Evolutionary conservation across 1,140 invertebrate species (phyloP), one percentile per base, ranked within the genome.

Genomic region (Drosophila truncata): DNA sequence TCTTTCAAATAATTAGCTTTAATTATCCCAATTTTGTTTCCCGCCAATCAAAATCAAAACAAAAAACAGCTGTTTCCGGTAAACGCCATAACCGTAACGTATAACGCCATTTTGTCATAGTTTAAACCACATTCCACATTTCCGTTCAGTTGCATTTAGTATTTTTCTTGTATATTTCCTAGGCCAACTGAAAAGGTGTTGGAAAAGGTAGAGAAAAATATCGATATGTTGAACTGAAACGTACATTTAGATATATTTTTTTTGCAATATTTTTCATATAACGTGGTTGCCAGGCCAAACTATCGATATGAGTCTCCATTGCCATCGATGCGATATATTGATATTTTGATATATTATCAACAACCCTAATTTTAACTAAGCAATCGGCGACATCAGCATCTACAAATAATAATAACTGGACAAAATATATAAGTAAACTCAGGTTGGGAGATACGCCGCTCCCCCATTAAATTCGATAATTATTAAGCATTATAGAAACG

Each of bases 301-400:
- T 33, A 33, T 33, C 31, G 31, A 33, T 33, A 29, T 8, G 27
- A 29, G 27, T 29, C 27, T 29, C 7, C 27, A 6, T 29, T 8
- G 27, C 27, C 27, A 29, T 29, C 27, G 8, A 29, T 6, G 27
- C 27, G 27, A 29, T 29, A 29, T 29, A 4, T 41, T 41, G 46
- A 27, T 23, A 27, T 49, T 27, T n/a, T 27, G 46, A 49, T 49
- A 16, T 9, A 29, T 29, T 29, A 29, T 29, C 27, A 29, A 29
- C 27, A 29, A 29, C 27, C 27, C 27, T 29, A 29, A 6, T 29
- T 55, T 55, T 14, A 55, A 55, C 52, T 25, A 23, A 37, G 52
- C 20, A 37, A 25, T 37, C 52, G 52, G 52, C 52, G 52, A 55
- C 33, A 37, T 16, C 10, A 23, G 50, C 31, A 37, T 25, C 14